phyloP scores from a whole-genome alignment of 2,888 invertebrate species.

The Nomada ruficornis region DNA sequence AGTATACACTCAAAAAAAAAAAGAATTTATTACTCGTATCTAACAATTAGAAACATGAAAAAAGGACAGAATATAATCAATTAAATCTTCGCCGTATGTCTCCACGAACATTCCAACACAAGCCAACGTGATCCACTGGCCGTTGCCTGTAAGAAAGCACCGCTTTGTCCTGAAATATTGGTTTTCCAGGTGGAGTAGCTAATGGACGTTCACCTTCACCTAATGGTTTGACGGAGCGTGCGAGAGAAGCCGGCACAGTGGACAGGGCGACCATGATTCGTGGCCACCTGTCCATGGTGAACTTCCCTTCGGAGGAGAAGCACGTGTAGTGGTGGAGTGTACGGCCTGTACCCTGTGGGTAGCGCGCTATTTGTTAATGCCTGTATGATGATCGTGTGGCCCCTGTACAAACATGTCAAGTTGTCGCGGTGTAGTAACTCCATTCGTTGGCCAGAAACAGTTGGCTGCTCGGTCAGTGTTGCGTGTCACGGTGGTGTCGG shows the following conservation, averaged over 20 bases:
- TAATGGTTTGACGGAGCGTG: slow-evolving; percentile 49
- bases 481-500: slow-evolving; percentile 75
- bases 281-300: slow-evolving; percentile 67
- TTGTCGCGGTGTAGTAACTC: slow-evolving; percentile 80
- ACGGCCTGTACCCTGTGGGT: slow-evolving; percentile 54
- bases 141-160: slow-evolving; percentile 10
- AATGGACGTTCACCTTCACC: slow-evolving; percentile 23
- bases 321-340: slow-evolving; percentile 43
- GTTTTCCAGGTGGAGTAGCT: slow-evolving; percentile 29
- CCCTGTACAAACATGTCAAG: slow-evolving; percentile 81
- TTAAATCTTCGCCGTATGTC: no score
- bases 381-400: slow-evolving; percentile 76
- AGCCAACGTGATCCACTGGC: no score
- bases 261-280: slow-evolving; percentile 59
- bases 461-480: slow-evolving; percentile 71
- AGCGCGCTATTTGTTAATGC: slow-evolving; percentile 76
- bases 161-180: slow-evolving; percentile 8
- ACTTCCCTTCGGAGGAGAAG: slow-evolving; percentile 53
- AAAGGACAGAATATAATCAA: no score
- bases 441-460: slow-evolving; percentile 70
- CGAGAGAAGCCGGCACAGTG: slow-evolving; percentile 41
- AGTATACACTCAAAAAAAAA: no score
- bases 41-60: no score
- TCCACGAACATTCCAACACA: no score
- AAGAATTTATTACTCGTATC: no score